Conservation (phyloP, 2,113 vertebrate genomes). For the Panthera tigris region DNA sequence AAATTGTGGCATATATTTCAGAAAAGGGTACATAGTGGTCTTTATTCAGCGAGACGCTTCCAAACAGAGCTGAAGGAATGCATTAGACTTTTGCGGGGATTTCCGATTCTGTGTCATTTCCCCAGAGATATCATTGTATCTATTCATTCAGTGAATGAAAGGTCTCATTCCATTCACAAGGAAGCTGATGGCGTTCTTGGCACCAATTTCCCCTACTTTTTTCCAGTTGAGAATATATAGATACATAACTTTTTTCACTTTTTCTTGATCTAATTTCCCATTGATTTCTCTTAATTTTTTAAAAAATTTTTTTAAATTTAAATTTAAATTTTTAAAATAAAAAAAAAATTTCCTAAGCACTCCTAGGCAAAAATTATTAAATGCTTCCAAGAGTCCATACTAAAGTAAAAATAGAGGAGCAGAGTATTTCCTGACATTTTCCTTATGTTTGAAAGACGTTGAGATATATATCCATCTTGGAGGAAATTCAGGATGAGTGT, state of each 20-base stretch:
- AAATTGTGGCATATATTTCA: neutral
- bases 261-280: neutral
- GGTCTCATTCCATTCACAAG: neutral
- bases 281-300: neutral
- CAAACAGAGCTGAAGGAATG: neutral
- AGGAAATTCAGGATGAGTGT: neutral
- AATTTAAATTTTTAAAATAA: too few species aligned
- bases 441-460: neutral
- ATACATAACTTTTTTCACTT: neutral
- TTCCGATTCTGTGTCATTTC: neutral
- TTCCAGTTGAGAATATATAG: neutral
- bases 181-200: neutral
- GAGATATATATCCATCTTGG: constrained; percentile 13
- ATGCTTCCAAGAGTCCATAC: neutral
- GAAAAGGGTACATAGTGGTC: neutral
- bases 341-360: neutral
- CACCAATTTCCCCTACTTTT: neutral
- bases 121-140: neutral
- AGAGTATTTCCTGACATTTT: neutral
- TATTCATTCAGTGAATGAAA: neutral
- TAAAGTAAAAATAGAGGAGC: constrained; percentile 46
- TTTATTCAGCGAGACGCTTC: neutral
- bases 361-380: constrained; percentile 36
- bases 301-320: neutral
- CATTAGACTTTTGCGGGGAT: neutral